Base-by-base conservation (phyloP, 1,140 invertebrate genomes). In the Trichoplusia ni region DNA sequence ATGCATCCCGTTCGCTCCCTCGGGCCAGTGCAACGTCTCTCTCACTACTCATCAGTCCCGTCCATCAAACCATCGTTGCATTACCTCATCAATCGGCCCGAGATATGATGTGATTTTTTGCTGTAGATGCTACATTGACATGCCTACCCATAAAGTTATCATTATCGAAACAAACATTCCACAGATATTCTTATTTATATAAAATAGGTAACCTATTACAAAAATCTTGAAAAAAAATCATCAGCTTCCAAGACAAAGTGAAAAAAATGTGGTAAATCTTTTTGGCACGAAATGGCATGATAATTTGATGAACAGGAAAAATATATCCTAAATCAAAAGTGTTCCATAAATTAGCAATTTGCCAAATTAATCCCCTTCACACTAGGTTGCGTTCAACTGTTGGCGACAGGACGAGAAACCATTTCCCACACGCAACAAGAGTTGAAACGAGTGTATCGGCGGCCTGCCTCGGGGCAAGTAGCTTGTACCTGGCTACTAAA, bases 11-110 rank as follows among this genome's bases (percentile, higher is more conserved):
- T 77, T 86, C 75, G 35, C 76, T 75, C 83, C 61, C 71, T 58
- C 40, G 64, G 54, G 61, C 47, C 16, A 49, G 61, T 46, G 64
- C 62, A 65, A 59, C 58, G 69, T 82, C 77, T 70, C 69, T 35
- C 73, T 77, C 67, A 27, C 69, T 29, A 13, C 68, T 72, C 56
- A 66, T 61, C 74, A 46, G 53, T 74, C 67, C 69, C 70, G 33
- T 58, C 54, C 54, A 44, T 42, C 73, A 69, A 74, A 64, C 67
- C 69, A 73, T 81, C 71, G 78, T 78, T 77, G 75, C 70, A 75
- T 79, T 80, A 77, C 71, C 81, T 79, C 75, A 82, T 76, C 71
- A 74, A 77, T 77, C 72, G 69, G 77, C 79, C 79, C 71, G 75
- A 38, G 29, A 27, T 59, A 53, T 49, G 42, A 72, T 69, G 56